Percentiles rank a stretch among this genome's conserved stretches.
phyloP scores from a whole-genome alignment of 2,113 vertebrate species.

The Cyphomyrus discorhynchus region DNA sequence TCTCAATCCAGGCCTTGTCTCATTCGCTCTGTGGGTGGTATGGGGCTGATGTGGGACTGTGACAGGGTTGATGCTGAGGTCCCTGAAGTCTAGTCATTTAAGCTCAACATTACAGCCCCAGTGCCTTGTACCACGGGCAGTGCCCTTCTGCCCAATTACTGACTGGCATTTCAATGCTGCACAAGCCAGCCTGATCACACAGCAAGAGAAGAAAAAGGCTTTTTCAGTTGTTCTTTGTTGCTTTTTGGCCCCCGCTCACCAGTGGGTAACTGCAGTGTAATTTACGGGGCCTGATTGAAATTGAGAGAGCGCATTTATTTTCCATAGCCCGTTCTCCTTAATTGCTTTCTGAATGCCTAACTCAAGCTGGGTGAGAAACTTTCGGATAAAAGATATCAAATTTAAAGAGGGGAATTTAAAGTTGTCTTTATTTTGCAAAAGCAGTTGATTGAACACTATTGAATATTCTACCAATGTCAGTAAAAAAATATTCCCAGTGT shows the following conservation, averaged over 20 bases:
- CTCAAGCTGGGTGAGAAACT: background rate
- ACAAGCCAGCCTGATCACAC: background rate
- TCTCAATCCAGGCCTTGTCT: background rate
- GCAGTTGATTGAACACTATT: background rate
- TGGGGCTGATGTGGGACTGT: background rate
- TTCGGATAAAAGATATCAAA: background rate
- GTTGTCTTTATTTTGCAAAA: background rate
- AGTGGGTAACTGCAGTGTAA: background rate
- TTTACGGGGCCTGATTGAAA: background rate
- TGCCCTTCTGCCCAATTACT: background rate
- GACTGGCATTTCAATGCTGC: background rate
- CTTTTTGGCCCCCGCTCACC: background rate
- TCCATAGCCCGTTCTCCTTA: background rate
- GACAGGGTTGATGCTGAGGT: background rate
- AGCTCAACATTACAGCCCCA: background rate
- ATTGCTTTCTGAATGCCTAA: background rate
- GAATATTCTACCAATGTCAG: background rate
- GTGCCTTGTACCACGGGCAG: background rate
- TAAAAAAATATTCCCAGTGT: background rate
- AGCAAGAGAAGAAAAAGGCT: background rate
- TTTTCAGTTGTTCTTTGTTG: background rate
- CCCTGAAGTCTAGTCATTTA: background rate
- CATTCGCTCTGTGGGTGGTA: too few relatives aligned
- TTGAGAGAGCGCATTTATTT: background rate
- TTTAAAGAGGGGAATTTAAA: background rate